Conservation (phyloP, 2,113 vertebrate species). For the Notechis scutatus region DNA sequence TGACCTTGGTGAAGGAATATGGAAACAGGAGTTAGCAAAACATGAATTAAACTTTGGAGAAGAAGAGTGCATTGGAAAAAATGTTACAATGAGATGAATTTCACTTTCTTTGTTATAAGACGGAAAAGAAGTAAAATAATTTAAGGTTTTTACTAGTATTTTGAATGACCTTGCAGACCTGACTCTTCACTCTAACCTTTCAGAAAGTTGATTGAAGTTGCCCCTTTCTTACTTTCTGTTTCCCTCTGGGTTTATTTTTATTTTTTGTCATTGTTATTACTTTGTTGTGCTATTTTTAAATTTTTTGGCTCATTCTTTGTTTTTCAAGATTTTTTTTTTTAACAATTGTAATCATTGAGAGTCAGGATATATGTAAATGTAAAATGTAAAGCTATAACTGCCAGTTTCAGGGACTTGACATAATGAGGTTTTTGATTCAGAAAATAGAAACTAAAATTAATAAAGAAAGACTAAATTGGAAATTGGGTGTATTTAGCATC, state of each 20-base stretch:
- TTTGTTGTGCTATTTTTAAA: neutral
- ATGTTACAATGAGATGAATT: neutral
- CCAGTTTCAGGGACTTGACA: neutral
- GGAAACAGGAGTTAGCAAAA: neutral
- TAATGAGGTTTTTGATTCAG: neutral
- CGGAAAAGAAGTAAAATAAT: neutral
- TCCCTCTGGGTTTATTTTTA: neutral
- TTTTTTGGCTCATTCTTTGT: neutral
- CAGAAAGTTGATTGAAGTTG: neutral
- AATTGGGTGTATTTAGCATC: neutral
- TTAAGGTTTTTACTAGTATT: neutral
- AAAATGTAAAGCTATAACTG: neutral
- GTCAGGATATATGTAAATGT: neutral
- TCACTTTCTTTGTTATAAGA: neutral
- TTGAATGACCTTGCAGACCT: neutral
- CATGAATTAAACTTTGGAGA: neutral
- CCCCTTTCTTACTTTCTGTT: neutral
- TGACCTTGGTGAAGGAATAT: neutral
- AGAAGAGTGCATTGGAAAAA: neutral
- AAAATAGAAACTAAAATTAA: neutral
- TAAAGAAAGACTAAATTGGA: neutral
- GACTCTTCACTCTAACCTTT: neutral
- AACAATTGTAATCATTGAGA: neutral
- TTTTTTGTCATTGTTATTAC: neutral
- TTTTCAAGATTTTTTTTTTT: neutral